These are phyloP conservation scores for Spicauda simplicius DNA, from an alignment of 2,888 invertebrate genomes.

Conservation along the genomic window DNA sequence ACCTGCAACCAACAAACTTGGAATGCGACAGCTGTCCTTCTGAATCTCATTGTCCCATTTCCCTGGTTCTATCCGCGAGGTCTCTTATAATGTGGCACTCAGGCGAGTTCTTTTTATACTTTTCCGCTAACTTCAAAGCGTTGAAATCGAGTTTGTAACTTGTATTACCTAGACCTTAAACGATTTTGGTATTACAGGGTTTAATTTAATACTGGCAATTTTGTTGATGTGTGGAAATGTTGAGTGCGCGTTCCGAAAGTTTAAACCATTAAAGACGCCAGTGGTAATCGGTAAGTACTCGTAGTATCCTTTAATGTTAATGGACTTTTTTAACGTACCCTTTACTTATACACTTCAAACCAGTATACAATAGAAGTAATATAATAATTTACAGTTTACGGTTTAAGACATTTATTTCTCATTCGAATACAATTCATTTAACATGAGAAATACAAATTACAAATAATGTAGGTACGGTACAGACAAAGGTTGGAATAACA, in stretches of 20 bases:
- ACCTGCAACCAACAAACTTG: constrained; percentile 50
- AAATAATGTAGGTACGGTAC: too few relatives aligned
- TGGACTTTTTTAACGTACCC: too few relatives aligned
- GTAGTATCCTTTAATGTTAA: not conserved
- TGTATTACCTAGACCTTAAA: constrained; percentile 26
- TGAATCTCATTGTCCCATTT: constrained; percentile 65
- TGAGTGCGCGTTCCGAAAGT: constrained; percentile 66
- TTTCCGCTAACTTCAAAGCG: constrained; percentile 42
- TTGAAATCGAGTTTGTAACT: constrained; percentile 39
- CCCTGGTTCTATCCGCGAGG: constrained; percentile 56
- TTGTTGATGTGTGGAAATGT: constrained; percentile 42
- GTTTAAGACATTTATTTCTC: too few relatives aligned
- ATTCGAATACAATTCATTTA: too few relatives aligned
- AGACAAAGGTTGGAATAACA: too few relatives aligned
- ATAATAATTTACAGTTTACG: too few relatives aligned
- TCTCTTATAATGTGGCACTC: constrained; percentile 54
- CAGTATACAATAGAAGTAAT: too few relatives aligned
- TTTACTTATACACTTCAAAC: too few relatives aligned
- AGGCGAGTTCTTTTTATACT: constrained; percentile 58
- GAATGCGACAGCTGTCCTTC: constrained; percentile 60
- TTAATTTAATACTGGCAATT: constrained; percentile 24
- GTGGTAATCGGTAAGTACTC: constrained; percentile 71
- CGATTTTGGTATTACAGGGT: constrained; percentile 37
- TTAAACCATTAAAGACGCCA: constrained; percentile 64
- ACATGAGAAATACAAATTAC: too few relatives aligned